A percentile compares a stretch with the other conserved stretches of the same genome.
These are phyloP conservation scores for Ardeotis arabs DNA, from an alignment of 2,113 vertebrate species.

Conservation along the genomic window DNA sequence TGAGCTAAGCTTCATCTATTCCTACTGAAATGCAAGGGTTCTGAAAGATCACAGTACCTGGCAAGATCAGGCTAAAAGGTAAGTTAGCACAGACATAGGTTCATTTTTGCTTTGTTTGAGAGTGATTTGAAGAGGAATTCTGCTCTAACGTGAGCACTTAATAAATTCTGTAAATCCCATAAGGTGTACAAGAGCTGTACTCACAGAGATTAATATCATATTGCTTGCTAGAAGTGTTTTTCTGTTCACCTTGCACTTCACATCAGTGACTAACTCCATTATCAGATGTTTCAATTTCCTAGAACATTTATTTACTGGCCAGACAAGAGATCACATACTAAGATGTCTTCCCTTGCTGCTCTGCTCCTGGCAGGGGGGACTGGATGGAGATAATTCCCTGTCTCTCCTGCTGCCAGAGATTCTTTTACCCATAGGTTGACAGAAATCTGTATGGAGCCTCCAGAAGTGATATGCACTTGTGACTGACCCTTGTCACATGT, in stretches of 20 bases:
- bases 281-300: background rate
- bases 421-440: background rate
- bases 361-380: background rate
- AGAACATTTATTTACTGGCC: background rate
- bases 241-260: background rate
- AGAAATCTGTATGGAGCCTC: background rate
- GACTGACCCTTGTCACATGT: background rate
- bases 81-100: background rate
- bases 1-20: background rate
- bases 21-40: background rate
- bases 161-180: background rate
- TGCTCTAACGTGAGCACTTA: accelerated
- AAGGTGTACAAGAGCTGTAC: background rate
- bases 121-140: background rate
- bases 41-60: background rate
- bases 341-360: background rate
- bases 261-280: background rate
- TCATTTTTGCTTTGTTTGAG: background rate
- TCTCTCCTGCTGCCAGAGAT: background rate
- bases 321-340: background rate
- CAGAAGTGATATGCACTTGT: background rate
- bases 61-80: background rate
- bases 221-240: background rate
- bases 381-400: background rate
- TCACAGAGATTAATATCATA: background rate